Base-by-base conservation (phyloP, 35 echinoderm and acorn worm species). In the Amphiura filiformis region DNA sequence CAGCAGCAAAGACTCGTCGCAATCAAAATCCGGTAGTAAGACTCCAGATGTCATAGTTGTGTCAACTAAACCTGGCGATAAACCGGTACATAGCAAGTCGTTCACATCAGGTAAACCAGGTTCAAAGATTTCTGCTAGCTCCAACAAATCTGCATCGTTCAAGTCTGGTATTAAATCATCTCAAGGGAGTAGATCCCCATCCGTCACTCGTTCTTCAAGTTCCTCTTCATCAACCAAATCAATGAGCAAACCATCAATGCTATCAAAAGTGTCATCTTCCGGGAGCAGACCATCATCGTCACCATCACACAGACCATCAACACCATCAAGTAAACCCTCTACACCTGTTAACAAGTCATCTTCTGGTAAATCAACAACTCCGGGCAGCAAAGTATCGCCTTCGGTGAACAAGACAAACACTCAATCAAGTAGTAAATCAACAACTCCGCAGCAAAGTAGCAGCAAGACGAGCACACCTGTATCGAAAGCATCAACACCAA, bases 391-490 rank as follows among this genome's bases (percentile, higher is more conserved):
- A n/a, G 26, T 11, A 15, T 70, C 61, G 3, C 9, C 61, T 26
- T 70, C 61, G 4, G 9, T 3, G 9, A 70, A 70, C 61, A 70
- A 70, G 28, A 70, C 26, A 4, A 13, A 5, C 15, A 70, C 61
- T 30, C 44, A 7, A 20, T 18, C 28, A 13, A n/a, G 11, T 70
- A 70, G 61, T 70, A 70, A 30, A 70, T 52, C 81, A 36, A 47
- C 89, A 37, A 22, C 89, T 37, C 70, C 38, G n/a, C 32, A 28
- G 36, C n/a, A n/a, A n/a, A n/a, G n/a, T n/a, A n/a, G n/a, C n/a
- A 79, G 34, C 26, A 70, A 70, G 26, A 23, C 28, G 7, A 70
- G 7, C 2, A 3, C 26, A 3, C 26, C 61, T 3, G 26, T 70
- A 13, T 70, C 61, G 2, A 70, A 70, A n/a, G 4, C 61, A 23